Evolutionary conservation across 1,140 invertebrate genomes (phyloP).

Genomic region (Acromyrmex heyeri): DNA sequence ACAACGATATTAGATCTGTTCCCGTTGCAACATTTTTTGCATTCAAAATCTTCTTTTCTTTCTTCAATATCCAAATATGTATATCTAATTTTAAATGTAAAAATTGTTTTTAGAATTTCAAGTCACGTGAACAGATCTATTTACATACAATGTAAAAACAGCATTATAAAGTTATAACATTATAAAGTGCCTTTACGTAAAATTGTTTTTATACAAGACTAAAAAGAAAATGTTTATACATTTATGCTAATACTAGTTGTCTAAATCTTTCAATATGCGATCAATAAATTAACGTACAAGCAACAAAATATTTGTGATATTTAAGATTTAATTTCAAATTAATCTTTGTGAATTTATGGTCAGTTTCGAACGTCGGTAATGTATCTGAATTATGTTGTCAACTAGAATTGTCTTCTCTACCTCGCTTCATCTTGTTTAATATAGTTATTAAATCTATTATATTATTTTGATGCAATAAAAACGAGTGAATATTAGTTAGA

Average conservation of each 20-base stretch:
- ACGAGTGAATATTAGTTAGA: neutral
- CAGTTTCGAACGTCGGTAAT: neutral
- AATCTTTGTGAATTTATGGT: neutral
- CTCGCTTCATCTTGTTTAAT: constrained; percentile 23
- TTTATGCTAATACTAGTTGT: neutral
- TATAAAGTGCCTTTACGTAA: constrained; percentile 46
- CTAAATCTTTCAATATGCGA: neutral
- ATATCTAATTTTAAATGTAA: too few species aligned
- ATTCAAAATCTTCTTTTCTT: too few species aligned
- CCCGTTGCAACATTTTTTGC: too few species aligned
- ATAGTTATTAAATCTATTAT: neutral
- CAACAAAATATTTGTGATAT: neutral
- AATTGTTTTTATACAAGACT: constrained; percentile 8
- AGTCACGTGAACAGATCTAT: too few species aligned
- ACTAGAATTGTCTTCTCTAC: constrained; percentile 26
- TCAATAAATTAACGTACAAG: neutral
- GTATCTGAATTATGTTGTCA: neutral
- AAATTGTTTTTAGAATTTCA: too few species aligned
- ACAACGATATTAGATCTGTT: neutral
- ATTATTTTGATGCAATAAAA: constrained; percentile 8
- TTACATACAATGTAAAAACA: neutral
- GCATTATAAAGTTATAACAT: neutral
- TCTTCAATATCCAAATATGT: too few species aligned
- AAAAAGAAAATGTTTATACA: neutral
- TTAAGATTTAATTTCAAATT: neutral